Percentiles rank a stretch among this genome's conserved stretches.
phyloP scores from a whole-genome alignment of 1,140 invertebrate genomes.

The Thalassaphorura encarpata region DNA sequence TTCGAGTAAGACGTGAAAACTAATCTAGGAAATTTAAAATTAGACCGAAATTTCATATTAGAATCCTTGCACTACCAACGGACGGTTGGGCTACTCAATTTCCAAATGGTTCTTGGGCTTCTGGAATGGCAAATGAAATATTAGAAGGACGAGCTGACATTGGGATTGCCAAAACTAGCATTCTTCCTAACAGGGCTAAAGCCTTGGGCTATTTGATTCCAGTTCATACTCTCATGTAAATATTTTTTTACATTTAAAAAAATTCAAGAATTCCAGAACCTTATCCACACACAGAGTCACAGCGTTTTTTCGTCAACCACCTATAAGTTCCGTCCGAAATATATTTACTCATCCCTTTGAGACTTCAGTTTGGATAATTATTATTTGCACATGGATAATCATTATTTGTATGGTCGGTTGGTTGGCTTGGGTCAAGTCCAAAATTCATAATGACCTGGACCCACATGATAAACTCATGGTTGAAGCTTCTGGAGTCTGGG shows the following conservation, averaged over 20 bases:
- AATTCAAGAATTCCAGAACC: background rate
- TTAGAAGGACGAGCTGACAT: slow-evolving; percentile 11
- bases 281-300: slow-evolving; percentile 8
- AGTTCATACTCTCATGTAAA: slow-evolving; percentile 1
- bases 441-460: background rate
- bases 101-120: slow-evolving; percentile 9
- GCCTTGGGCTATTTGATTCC: slow-evolving; percentile 9
- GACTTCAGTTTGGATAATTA: background rate
- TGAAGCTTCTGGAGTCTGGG: slow-evolving; percentile 1
- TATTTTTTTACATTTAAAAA: background rate
- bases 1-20: slow-evolving; percentile 14
- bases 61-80: slow-evolving; percentile 2
- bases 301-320: slow-evolving; percentile 15
- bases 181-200: slow-evolving; percentile 2
- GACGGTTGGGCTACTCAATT: slow-evolving; percentile 2
- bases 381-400: background rate
- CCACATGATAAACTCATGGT: background rate
- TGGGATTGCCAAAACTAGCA: slow-evolving; percentile 16
- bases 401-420: background rate
- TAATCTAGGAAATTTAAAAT: background rate
- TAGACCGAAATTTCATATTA: background rate
- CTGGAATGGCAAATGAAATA: slow-evolving; percentile 13
- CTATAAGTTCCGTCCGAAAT: slow-evolving; percentile 2
- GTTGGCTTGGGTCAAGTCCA: background rate
- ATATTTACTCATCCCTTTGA: slow-evolving; percentile 9